Conservation (phyloP, 2,113 vertebrate genomes). For the Alligator mississippiensis region DNA sequence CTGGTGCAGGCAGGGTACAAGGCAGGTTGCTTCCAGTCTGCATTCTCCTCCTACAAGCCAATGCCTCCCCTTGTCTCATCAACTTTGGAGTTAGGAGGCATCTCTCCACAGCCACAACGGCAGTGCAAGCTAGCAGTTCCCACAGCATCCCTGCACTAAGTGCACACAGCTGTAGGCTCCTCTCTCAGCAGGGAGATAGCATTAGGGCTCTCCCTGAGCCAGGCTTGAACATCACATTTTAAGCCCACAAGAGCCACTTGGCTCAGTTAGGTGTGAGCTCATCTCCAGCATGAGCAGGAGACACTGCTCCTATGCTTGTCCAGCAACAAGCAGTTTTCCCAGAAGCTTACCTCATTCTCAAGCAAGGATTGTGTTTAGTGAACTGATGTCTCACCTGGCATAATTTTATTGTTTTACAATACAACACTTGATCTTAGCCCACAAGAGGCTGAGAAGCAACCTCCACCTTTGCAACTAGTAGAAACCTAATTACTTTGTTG, state of each 20-base stretch:
- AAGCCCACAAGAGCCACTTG: no score
- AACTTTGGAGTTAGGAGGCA: not conserved
- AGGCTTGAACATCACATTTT: no score
- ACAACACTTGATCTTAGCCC: no score
- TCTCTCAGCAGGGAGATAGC: not conserved
- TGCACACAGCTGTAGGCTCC: not conserved
- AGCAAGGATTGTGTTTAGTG: no score
- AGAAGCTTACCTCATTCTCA: not conserved
- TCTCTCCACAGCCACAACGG: not conserved
- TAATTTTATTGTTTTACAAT: no score
- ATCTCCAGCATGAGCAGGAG: not conserved
- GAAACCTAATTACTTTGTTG: no score
- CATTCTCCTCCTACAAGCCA: rapidly evolving
- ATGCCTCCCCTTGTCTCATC: not conserved
- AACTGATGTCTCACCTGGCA: no score
- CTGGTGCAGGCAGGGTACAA: not conserved
- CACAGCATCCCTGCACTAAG: not conserved
- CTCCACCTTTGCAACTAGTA: no score
- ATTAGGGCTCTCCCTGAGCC: not conserved
- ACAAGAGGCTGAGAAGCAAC: no score
- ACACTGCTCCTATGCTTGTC: not conserved
- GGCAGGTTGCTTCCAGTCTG: not conserved
- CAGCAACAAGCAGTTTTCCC: not conserved
- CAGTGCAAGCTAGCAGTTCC: not conserved
- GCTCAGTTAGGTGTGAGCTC: no score